Evolutionary conservation across 2,113 vertebrate genomes (phyloP).

Genomic region (Pyrgilauda ruficollis): DNA sequence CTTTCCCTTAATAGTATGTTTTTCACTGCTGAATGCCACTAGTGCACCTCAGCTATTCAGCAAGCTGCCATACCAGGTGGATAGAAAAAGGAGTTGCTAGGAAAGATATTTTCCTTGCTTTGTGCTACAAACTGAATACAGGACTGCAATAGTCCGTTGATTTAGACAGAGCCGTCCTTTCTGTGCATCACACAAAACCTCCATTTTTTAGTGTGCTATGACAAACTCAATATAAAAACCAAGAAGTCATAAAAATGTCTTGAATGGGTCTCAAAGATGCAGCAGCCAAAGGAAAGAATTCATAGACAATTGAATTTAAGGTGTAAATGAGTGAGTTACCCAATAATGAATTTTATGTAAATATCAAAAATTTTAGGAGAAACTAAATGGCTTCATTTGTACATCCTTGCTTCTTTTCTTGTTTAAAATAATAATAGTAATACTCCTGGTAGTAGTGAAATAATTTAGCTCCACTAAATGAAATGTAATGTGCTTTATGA

Average conservation of each 20-base stretch:
- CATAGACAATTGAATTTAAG: not conserved
- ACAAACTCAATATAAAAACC: not conserved
- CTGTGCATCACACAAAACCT: rapidly evolving
- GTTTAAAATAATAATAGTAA: not conserved
- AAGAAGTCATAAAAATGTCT: not conserved
- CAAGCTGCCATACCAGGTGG: not conserved
- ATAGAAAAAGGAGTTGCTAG: not conserved
- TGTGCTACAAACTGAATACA: not conserved
- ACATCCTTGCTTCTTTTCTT: not conserved
- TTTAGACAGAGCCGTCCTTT: not conserved
- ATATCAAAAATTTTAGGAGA: not conserved
- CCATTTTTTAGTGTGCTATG: not conserved
- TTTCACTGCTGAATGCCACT: not conserved
- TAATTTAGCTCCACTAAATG: not conserved
- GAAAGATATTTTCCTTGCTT: not conserved
- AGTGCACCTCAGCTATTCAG: not conserved
- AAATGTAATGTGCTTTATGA: not conserved
- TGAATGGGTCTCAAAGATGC: not conserved
- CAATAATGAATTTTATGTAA: not conserved
- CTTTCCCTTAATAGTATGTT: not conserved
- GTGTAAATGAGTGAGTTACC: not conserved
- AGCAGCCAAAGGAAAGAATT: not conserved
- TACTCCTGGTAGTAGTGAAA: not conserved
- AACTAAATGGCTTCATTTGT: not conserved
- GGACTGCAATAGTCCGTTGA: not conserved